Percentiles rank a stretch among this genome's conserved stretches.
Evolutionary conservation across 2,888 invertebrate species (phyloP).

Genomic region (Aphidoletes aphidimyza): DNA sequence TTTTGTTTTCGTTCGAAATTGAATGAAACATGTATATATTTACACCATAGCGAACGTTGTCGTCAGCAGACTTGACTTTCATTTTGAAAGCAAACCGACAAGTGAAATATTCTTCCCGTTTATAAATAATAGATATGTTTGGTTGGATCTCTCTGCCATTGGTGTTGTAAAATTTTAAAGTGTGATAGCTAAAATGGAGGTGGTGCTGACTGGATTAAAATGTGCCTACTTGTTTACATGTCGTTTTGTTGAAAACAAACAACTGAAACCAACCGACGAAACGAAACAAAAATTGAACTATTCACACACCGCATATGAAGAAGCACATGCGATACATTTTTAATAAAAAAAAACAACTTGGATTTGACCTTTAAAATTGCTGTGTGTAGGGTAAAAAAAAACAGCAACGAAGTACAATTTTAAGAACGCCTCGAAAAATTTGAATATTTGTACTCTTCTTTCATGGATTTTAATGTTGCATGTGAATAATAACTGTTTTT

Average conservation of each 20-base stretch:
- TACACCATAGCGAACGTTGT: no score
- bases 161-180: not conserved
- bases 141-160: not conserved
- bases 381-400: not conserved
- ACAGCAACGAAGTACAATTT: not conserved
- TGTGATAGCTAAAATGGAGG: not conserved
- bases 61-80: no score
- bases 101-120: not conserved
- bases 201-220: slow-evolving; percentile 15
- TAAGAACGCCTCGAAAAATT: not conserved
- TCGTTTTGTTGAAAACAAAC: not conserved
- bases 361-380: slow-evolving; percentile 1
- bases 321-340: slow-evolving; percentile 48
- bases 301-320: no score
- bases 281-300: slow-evolving; percentile 5
- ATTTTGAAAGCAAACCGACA: no score
- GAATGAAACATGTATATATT: not conserved
- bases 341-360: not conserved
- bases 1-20: no score
- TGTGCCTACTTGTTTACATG: not conserved
- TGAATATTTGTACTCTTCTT: not conserved
- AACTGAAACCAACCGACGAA: not conserved
- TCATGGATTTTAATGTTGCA: no score
- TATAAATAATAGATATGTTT: not conserved
- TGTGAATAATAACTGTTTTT: slow-evolving; percentile 54